Conservation (phyloP, 2,797 vertebrate species). For the Mormyrops attenuatus region DNA sequence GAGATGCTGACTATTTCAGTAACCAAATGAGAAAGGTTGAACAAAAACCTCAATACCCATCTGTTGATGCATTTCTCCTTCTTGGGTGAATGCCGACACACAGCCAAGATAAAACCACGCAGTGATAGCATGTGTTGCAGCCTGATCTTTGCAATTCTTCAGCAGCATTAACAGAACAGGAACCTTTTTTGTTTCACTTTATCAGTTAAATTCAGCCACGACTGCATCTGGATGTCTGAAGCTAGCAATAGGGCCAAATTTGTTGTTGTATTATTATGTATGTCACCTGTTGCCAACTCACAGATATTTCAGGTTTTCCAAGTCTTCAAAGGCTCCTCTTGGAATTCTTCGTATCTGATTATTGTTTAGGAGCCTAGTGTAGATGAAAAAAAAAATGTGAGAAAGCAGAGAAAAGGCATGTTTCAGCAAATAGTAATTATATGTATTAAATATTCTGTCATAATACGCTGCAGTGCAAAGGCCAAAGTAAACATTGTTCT, state of each 20-base stretch:
- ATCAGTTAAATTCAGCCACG: neutral
- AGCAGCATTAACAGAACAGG: neutral
- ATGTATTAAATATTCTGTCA: constrained; percentile 1
- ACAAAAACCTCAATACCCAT: neutral
- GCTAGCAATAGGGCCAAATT: neutral
- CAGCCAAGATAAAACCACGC: neutral
- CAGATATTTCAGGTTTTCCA: constrained; percentile 99
- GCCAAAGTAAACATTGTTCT: neutral
- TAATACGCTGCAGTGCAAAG: neutral
- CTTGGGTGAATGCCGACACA: neutral
- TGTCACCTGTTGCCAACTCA: constrained; percentile 61
- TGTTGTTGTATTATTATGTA: neutral
- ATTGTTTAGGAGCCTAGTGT: constrained; percentile 89
- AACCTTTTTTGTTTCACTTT: neutral
- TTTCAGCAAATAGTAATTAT: neutral
- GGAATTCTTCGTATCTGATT: constrained; percentile 92
- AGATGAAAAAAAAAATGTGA: constrained; percentile 28
- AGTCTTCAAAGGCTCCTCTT: constrained; percentile 83
- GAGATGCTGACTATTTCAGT: neutral
- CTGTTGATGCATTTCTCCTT: neutral
- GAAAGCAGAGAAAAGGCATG: neutral
- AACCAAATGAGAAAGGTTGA: neutral
- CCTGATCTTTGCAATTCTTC: neutral
- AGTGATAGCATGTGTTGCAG: neutral
- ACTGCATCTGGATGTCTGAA: neutral